Evolutionary conservation across 2,888 invertebrate species (phyloP), one percentile per base, ranked within the genome.

Genomic region (Chromoteleia sp.): DNA sequence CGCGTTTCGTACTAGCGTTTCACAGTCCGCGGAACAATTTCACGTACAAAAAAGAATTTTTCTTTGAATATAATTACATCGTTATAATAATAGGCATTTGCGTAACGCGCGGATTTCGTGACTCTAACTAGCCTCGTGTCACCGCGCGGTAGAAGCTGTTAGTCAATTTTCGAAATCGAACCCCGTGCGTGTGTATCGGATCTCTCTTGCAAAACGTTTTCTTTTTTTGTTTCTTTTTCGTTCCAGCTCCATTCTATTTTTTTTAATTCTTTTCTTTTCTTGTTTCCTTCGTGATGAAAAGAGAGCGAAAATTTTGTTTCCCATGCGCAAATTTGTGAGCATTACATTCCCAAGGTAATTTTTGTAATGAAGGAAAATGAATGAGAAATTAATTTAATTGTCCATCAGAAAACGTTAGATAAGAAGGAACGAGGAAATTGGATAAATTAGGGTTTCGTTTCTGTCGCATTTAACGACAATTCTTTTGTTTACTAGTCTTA

Each of bases 21-120:
- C 67, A 68, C 68, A 73, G 59, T 59, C 39, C 25, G 58, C 14
- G 59, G 29, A 75, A 80, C 61, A 70, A 30, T 80, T 75, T 70
- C 58, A 52, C 41, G 50, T 52, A 63, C 36, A 56, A 70, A 75
- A 76, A 43, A 33, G 1, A 7, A 19, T 48, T 59, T 67, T 61
- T 61, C 56, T 54, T 41, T 54, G 15, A 68, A 74, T 50, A 56
- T 68, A 79, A 79, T 79, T 68, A 43, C 61, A 21, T 70, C 41
- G 68, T 63, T 71, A 63, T 74, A 80, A 80, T 80, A 68, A 74
- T 56, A 43, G 54, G 1, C 43, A 67, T 68, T 79, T 79, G 74
- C 61, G 74, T 73, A 74, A 79, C 50, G 58, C 73, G 67, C 29
- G 14, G 50, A 65, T 79, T 74, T 79, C 79, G 74, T 79, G 79